Evolutionary conservation across 1,140 invertebrate species (phyloP).

Genomic region (Orchestia grillus): DNA sequence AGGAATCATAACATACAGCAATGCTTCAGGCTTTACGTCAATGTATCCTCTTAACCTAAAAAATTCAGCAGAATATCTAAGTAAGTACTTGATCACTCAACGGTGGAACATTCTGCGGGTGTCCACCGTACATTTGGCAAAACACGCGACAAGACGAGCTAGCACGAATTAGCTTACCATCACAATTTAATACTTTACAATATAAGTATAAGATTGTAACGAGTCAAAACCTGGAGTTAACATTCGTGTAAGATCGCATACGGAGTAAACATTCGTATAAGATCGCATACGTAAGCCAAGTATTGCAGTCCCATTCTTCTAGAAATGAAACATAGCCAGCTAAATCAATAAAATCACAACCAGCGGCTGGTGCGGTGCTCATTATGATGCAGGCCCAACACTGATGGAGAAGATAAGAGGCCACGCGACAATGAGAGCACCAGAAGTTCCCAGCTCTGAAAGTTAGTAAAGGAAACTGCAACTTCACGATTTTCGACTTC

Average conservation of each 20-base stretch:
- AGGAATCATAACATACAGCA: background rate
- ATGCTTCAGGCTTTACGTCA: background rate
- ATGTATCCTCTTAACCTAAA: background rate
- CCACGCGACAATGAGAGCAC: background rate
- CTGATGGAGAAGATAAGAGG: background rate
- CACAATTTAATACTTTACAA: background rate
- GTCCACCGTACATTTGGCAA: background rate
- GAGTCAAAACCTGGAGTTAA: background rate
- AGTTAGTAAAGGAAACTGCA: background rate
- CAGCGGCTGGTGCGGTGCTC: background rate
- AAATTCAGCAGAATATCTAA: background rate
- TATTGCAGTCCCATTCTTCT: background rate
- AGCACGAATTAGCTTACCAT: background rate
- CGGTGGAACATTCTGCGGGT: background rate
- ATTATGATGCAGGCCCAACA: background rate
- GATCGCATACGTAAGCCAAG: background rate
- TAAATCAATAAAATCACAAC: background rate
- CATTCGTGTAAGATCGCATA: background rate
- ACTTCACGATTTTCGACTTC: background rate
- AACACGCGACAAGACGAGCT: background rate
- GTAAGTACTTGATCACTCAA: background rate
- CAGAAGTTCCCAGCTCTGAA: background rate
- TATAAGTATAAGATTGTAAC: background rate
- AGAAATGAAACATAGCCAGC: background rate
- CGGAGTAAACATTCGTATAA: background rate